Percentiles rank a stretch among this genome's conserved stretches.
These are phyloP conservation scores for Perodicticus potto DNA, from an alignment of 2,797 vertebrate species.

Conservation along the genomic window DNA sequence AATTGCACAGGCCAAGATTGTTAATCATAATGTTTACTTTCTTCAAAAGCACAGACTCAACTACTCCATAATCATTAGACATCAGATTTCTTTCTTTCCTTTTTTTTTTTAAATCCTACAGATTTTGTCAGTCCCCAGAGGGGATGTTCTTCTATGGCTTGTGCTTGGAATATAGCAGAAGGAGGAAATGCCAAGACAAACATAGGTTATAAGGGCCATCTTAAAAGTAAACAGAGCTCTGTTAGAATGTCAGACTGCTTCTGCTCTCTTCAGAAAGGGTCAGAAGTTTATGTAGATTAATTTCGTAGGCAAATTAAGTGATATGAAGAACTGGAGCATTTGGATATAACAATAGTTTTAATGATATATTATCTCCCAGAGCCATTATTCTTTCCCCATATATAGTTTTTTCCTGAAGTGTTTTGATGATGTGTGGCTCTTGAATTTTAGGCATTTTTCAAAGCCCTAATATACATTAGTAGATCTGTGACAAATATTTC, in stretches of 20 bases:
- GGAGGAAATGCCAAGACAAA: constrained; percentile 79
- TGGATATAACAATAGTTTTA: constrained; percentile 52
- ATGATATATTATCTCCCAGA: constrained; percentile 65
- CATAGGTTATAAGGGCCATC: constrained; percentile 59
- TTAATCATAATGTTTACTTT: constrained; percentile 79
- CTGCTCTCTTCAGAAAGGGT: constrained; percentile 49
- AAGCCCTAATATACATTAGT: background rate
- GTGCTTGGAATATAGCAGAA: constrained; percentile 66
- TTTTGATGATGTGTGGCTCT: background rate
- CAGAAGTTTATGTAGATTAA: constrained; percentile 63
- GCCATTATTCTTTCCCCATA: background rate
- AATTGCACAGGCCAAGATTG: constrained; percentile 81
- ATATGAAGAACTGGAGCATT: constrained; percentile 41
- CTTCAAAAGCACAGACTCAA: constrained; percentile 63
- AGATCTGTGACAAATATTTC: background rate
- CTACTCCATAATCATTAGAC: constrained; percentile 71
- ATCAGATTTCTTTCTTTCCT: constrained; percentile 66
- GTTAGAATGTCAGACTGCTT: constrained; percentile 62
- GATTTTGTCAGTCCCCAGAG: constrained; percentile 52
- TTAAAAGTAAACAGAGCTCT: constrained; percentile 76
- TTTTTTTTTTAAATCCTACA: constrained; percentile 64
- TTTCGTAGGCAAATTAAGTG: background rate
- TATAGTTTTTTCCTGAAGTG: background rate
- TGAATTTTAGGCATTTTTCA: constrained; percentile 58
- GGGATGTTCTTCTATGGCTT: constrained; percentile 77